A percentile compares a stretch with the other conserved stretches of the same genome.
Evolutionary conservation across 2,797 vertebrate species (phyloP).

Genomic region (Sarcophilus harrisii): DNA sequence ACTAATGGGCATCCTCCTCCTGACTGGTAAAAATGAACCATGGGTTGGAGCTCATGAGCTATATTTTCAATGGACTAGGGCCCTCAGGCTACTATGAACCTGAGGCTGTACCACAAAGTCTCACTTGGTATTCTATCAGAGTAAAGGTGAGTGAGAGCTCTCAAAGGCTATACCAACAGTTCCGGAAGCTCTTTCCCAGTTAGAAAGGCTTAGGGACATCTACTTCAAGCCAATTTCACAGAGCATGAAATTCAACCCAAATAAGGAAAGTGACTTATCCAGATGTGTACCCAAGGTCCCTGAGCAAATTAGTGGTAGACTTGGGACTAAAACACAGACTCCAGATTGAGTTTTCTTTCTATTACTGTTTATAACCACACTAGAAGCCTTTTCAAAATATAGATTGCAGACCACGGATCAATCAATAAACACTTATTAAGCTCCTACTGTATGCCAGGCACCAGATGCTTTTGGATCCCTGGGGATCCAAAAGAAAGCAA

Average conservation of each 20-base stretch:
- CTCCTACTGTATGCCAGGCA: conserved; percentile 18
- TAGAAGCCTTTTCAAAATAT: conserved; percentile 38
- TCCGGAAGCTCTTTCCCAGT: neutral
- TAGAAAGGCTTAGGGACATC: neutral
- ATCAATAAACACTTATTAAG: conserved; percentile 1
- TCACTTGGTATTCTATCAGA: neutral
- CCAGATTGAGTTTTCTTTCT: neutral
- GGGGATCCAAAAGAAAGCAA: neutral
- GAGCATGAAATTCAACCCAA: neutral
- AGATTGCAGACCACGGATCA: neutral
- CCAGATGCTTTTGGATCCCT: neutral
- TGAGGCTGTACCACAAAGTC: neutral
- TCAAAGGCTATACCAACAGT: neutral
- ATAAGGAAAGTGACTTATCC: neutral
- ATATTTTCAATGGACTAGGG: neutral
- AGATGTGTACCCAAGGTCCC: neutral
- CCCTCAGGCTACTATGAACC: neutral
- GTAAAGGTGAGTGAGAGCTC: neutral
- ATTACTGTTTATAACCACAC: neutral
- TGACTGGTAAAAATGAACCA: neutral
- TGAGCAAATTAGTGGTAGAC: neutral
- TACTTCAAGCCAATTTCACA: neutral
- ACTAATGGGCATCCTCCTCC: neutral
- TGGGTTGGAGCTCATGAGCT: neutral
- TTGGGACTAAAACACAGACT: neutral